phyloP scores from a whole-genome alignment of 1,140 invertebrate species.

The Drosophila sp. region DNA sequence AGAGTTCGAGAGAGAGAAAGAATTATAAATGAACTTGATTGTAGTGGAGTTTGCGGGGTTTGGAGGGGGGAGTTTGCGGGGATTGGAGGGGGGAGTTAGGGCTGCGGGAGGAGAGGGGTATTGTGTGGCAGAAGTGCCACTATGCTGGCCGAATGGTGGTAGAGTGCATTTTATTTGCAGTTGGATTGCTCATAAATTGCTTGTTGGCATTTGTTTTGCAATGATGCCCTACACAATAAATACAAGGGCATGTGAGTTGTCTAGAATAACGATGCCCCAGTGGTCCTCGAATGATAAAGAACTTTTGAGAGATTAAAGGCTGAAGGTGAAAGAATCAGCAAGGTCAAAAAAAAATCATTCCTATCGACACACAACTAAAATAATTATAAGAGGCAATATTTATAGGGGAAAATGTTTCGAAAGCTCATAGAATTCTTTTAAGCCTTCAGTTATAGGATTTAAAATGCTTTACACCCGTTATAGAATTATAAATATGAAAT shows the following conservation, averaged over 20 bases:
- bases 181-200: slow-evolving; percentile 22
- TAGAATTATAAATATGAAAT: too few relatives aligned
- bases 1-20: neutral
- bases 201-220: slow-evolving; percentile 20
- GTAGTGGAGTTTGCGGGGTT: neutral
- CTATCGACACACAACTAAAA: too few relatives aligned
- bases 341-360: too few relatives aligned
- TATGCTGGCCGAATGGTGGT: slow-evolving; percentile 6
- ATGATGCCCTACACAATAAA: neutral
- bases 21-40: slow-evolving; percentile 36
- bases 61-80: neutral
- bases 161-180: slow-evolving; percentile 32
- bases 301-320: too few relatives aligned
- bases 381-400: too few relatives aligned
- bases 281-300: too few relatives aligned
- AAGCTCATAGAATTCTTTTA: too few relatives aligned
- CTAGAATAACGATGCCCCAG: neutral
- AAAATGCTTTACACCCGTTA: too few relatives aligned
- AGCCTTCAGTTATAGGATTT: too few relatives aligned
- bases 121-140: neutral
- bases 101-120: neutral
- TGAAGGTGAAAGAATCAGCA: too few relatives aligned
- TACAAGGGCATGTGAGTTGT: neutral
- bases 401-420: too few relatives aligned
- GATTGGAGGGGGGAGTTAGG: neutral